These are phyloP conservation scores for Goniozus legneri DNA, from an alignment of 1,140 invertebrate species.

Conservation along the genomic window DNA sequence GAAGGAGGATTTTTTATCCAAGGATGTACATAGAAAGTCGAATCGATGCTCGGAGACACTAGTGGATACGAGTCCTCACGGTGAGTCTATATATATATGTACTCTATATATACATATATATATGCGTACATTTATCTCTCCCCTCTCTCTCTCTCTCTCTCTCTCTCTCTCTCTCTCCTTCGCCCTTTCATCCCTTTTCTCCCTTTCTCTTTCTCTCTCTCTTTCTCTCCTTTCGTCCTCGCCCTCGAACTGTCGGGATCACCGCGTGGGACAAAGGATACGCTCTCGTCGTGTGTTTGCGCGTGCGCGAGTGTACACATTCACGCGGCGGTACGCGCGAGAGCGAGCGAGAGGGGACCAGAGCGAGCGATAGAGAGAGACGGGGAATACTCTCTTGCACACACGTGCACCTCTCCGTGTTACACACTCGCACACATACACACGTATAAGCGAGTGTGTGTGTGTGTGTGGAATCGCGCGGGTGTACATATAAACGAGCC, in stretches of 20 bases:
- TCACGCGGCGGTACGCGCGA: background rate
- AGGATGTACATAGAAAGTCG: background rate
- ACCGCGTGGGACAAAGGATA: slow-evolving; percentile 37
- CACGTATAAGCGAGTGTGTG: too few relatives aligned
- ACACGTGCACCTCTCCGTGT: too few relatives aligned
- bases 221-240: slow-evolving; percentile 11
- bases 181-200: slow-evolving; percentile 13
- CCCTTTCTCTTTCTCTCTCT: slow-evolving; percentile 13
- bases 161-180: slow-evolving; percentile 1
- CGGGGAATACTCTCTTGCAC: too few relatives aligned
- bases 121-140: background rate
- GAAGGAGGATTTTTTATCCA: background rate
- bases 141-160: background rate
- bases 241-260: slow-evolving; percentile 15
- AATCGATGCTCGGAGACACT: background rate
- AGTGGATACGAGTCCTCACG: slow-evolving; percentile 5
- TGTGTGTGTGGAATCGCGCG: background rate
- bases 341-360: slow-evolving; percentile 6
- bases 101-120: too few relatives aligned
- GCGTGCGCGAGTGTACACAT: slow-evolving; percentile 7
- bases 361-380: too few relatives aligned
- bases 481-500: too few relatives aligned
- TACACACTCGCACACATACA: background rate
- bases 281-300: slow-evolving; percentile 17
- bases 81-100: too few relatives aligned